These are phyloP conservation scores for Byasa hedistus DNA, from an alignment of 2,888 invertebrate species.

Conservation along the genomic window DNA sequence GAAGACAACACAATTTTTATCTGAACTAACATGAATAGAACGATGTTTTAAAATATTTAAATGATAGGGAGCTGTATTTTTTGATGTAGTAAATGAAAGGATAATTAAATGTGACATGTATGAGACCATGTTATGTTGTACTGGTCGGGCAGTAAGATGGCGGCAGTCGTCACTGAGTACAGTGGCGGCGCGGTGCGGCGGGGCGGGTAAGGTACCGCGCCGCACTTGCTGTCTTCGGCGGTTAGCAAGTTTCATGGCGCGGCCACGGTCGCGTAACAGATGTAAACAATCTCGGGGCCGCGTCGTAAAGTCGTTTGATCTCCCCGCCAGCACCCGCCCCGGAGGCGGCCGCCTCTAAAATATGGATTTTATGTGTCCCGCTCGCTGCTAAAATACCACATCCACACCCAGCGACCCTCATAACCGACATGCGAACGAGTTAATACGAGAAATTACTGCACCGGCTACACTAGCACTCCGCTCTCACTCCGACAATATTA, in stretches of 20 bases:
- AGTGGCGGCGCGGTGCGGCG: background rate
- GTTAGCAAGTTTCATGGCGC: conserved; percentile 72
- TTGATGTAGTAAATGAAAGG: no score
- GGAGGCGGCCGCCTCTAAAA: conserved; percentile 62
- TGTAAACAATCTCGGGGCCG: conserved; percentile 77
- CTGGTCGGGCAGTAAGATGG: background rate
- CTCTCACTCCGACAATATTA: background rate
- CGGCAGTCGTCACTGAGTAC: background rate
- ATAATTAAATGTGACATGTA: no score
- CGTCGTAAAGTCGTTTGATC: conserved; percentile 78
- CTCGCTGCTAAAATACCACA: conserved; percentile 74
- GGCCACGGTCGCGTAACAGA: conserved; percentile 72
- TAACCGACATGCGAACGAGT: conserved; percentile 48
- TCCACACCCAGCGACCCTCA: conserved; percentile 66
- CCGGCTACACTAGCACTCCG: background rate
- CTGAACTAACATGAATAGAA: no score
- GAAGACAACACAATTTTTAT: no score
- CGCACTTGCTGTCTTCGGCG: conserved; percentile 59
- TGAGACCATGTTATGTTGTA: no score
- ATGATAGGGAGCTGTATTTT: no score
- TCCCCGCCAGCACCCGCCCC: conserved; percentile 47
- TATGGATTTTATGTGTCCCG: conserved; percentile 75
- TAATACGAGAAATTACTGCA: conserved; percentile 28
- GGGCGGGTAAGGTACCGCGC: conserved; percentile 5
- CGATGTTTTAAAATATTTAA: no score